phyloP scores from a whole-genome alignment of 2,888 invertebrate species.

The Nymphalis c-album region DNA sequence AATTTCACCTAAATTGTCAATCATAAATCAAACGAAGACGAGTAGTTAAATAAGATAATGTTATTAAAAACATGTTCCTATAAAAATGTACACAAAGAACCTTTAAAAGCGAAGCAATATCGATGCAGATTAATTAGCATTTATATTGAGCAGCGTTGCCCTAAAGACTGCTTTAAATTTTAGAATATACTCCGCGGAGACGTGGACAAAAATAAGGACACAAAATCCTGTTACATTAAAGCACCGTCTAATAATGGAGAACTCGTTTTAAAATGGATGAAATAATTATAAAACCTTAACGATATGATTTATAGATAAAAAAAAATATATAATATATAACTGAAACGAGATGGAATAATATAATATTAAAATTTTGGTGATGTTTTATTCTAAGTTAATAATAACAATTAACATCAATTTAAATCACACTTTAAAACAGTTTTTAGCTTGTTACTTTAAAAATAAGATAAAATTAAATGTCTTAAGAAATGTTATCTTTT shows the following conservation, averaged over 20 bases:
- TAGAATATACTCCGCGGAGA: conserved; percentile 18
- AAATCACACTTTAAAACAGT: no score
- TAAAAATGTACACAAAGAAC: conserved; percentile 4
- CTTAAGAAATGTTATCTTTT: not conserved
- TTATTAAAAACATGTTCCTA: not conserved
- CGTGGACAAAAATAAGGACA: conserved; percentile 10
- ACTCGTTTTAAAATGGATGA: not conserved
- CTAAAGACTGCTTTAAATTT: conserved; percentile 23
- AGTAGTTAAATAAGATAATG: no score
- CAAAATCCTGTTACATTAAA: not conserved
- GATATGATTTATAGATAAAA: no score
- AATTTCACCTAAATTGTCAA: no score
- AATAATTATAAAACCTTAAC: not conserved
- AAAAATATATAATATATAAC: no score
- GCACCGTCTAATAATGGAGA: not conserved
- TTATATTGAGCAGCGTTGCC: conserved; percentile 25
- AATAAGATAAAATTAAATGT: no score
- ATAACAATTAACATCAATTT: no score
- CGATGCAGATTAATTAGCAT: conserved; percentile 28
- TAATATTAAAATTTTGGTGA: no score
- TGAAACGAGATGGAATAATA: no score
- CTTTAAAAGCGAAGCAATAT: conserved; percentile 11
- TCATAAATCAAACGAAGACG: no score
- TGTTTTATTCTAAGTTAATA: no score
- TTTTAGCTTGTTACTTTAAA: no score